Conservation (phyloP, 2,888 invertebrate species). For the Aphodius sticticus region DNA sequence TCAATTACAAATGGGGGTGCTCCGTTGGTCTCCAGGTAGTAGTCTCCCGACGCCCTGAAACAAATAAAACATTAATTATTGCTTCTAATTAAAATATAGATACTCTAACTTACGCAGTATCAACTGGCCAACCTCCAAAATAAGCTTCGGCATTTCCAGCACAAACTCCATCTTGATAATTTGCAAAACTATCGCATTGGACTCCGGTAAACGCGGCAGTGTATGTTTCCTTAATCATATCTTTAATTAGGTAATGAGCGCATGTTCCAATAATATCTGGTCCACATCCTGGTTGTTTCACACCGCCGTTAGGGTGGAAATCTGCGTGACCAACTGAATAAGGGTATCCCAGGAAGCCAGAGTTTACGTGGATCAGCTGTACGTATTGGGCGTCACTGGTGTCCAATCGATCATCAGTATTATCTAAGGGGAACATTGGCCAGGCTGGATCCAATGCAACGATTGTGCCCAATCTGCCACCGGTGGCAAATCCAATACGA, state of each 20-base stretch:
- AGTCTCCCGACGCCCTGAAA: constrained; percentile 64
- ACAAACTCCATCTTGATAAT: constrained; percentile 61
- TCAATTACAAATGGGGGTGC: constrained; percentile 60
- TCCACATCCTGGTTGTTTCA: constrained; percentile 36
- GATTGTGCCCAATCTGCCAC: constrained; percentile 43
- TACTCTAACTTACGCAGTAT: constrained; percentile 66
- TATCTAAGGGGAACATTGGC: constrained; percentile 61
- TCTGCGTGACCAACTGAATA: constrained; percentile 33
- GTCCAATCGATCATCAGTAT: constrained; percentile 76
- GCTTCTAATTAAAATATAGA: constrained; percentile 43
- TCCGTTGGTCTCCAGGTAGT: constrained; percentile 68
- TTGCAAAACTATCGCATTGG: constrained; percentile 64
- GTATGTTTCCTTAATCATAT: constrained; percentile 71
- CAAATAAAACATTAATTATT: constrained; percentile 27
- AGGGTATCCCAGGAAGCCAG: constrained; percentile 33
- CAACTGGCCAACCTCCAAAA: constrained; percentile 34
- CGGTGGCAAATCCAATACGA: constrained; percentile 61
- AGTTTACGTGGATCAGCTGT: constrained; percentile 86
- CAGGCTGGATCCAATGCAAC: constrained; percentile 53
- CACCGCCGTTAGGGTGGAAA: constrained; percentile 34
- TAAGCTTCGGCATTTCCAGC: constrained; percentile 31
- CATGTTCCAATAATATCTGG: constrained; percentile 65
- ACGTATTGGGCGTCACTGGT: constrained; percentile 80
- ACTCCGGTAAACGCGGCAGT: constrained; percentile 64
- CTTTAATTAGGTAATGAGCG: constrained; percentile 70